Base-by-base conservation (phyloP, 1,140 invertebrate genomes). In the Pogonognathellus flavescens region DNA sequence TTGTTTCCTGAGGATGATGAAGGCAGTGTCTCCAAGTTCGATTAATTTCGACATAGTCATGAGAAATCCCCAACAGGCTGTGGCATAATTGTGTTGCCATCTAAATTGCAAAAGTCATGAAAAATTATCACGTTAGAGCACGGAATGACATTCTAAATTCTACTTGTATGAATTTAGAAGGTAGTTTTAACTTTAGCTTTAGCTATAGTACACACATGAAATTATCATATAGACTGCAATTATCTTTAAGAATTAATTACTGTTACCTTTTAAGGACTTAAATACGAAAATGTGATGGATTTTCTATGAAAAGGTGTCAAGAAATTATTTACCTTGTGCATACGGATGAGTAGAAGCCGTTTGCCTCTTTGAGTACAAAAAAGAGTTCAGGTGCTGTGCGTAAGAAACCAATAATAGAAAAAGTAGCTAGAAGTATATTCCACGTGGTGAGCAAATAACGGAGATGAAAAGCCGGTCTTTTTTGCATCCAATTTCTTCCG, bases 271-370 rank as follows among this genome's bases (percentile, higher is more conserved):
- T 41, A 41, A 41, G 1, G 31, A 41, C 1, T 41, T 41, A 6
- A 41, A 41, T 41, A 41, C 31, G 53, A 14, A 16, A 55, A 55
- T 66, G 11, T 66, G 13, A 14, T 31, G 1, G 22, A 13, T 25
- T 66, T n/a, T 66, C 5, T 9, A 66, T 8, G 10, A 16, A 66
- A 13, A 25, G 60, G 5, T 25, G 25, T 11, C 1, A 66, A 13
- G 1, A 10, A 9, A 25, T 11, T 31, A 66, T 22, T 20, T 66
- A 88, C 88, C 88, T 88, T 90, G 97, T 94, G 91, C 97, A 98
- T 86, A 99, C 94, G 60, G 97, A 98, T 91, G 98, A 95, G 90
- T 98, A 95, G 88, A 99, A 93, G 70, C 98, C 97, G 90, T 97
- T 94, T 1, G 82, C 25, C 90, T 96, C 94, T 86, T 93, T 94